Evolutionary conservation across 2,797 vertebrate genomes (phyloP), one percentile per base, ranked within the genome.

Genomic region (Sebastes hopkinsi): DNA sequence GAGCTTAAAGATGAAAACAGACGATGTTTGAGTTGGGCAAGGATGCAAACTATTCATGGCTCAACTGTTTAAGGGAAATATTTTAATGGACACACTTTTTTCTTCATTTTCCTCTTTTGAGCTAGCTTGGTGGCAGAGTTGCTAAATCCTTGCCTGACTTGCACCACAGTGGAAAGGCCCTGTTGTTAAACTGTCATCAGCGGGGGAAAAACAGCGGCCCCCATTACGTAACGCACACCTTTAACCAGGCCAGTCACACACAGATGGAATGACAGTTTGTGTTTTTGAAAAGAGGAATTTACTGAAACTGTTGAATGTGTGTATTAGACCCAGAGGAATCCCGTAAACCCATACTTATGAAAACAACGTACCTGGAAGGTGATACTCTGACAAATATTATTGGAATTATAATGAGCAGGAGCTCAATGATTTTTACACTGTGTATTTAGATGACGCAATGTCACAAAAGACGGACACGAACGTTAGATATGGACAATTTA

Each of bases 391-490:
- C 54, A 75, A n/a, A 61, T 58, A 69, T 76, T 66, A 67, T 87
- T 71, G 64, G 65, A 88, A 87, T 85, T 84, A 65, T 58, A 68
- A 77, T 56, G 34, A 34, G n/a, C 62, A 72, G 64, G 42, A 84
- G 83, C 81, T 72, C 59, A 32, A 80, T 72, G 18, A 72, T 68
- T 81, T 42, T 62, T 8, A 78, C 29, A 22, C 75, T 67, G 29
- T 88, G 72, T 88, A 36, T 71, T 91, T 87, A 87, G 30, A 85
- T 92, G 81, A 88, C 2, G 29, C 34, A 67, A 84, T 81, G 74
- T 73, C 16, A 58, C 50, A 46, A 83, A 73, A 65, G n/a, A 81
- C 64, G 71, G 54, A 72, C 23, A 62, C 18, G 3, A 27, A 74
- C 23, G 38, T 50, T 5, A 23, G 3, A 14, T 22, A 20, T 7